Evolutionary conservation across 2,113 vertebrate species (phyloP).

Genomic region (Xiphophorus hellerii): DNA sequence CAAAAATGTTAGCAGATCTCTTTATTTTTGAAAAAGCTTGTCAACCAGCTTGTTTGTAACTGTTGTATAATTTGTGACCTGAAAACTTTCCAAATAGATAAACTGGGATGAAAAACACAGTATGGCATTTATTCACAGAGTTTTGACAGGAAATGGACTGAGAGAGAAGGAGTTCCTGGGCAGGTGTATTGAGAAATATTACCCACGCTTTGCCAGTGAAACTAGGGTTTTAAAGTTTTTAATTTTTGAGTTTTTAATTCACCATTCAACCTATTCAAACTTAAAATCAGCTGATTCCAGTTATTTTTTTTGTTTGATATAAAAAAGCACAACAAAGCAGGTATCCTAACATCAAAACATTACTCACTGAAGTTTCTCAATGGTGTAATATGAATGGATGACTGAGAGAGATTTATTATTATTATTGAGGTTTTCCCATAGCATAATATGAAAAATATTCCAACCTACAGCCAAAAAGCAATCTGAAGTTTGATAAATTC

Average conservation of each 20-base stretch:
- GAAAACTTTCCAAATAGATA: too few relatives aligned
- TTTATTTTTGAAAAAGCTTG: not conserved
- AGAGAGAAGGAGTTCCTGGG: not conserved
- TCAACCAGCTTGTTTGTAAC: not conserved
- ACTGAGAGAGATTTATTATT: conserved; percentile 19
- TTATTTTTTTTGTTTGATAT: not conserved
- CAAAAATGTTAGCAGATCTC: too few relatives aligned
- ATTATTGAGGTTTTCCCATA: conserved; percentile 11
- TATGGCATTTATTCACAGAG: too few relatives aligned
- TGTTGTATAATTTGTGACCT: too few relatives aligned
- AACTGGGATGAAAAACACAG: too few relatives aligned
- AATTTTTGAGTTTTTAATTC: not conserved
- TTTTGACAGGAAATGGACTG: too few relatives aligned
- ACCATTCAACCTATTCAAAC: not conserved
- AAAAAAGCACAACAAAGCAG: too few relatives aligned
- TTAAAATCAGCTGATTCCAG: not conserved
- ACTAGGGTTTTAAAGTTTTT: not conserved
- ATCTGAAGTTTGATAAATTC: conserved; percentile 36
- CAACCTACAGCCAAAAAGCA: conserved; percentile 25
- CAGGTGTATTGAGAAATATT: not conserved
- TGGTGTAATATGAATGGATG: conserved; percentile 1
- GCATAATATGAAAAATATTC: conserved; percentile 7
- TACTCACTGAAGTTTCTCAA: too few relatives aligned
- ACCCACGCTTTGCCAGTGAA: not conserved
- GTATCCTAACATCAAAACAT: too few relatives aligned